Evolutionary conservation across 1,140 invertebrate genomes (phyloP).

Genomic region (Phortica variegata): DNA sequence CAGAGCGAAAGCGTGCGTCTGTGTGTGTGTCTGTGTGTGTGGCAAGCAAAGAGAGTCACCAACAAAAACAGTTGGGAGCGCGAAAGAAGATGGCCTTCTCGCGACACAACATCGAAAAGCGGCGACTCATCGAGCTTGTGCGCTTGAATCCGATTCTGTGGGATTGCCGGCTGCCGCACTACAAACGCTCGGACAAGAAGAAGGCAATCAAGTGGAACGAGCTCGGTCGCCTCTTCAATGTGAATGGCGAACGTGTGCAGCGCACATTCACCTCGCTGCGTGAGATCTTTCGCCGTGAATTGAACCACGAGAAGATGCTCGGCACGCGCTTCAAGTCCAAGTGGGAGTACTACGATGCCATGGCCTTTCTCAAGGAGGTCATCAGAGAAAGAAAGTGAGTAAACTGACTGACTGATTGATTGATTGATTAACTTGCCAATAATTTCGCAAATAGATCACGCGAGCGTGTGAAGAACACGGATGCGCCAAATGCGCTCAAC

Average conservation of each 20-base stretch:
- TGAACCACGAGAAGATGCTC: conserved; percentile 54
- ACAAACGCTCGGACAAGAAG: conserved; percentile 51
- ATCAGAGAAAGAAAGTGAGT: conserved; percentile 51
- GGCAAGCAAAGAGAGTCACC: too few species aligned
- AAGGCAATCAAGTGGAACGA: conserved; percentile 54
- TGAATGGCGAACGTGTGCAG: conserved; percentile 48
- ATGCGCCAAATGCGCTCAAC: conserved; percentile 6
- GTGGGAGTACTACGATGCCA: conserved; percentile 53
- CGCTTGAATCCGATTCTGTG: conserved; percentile 47
- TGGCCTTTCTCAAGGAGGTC: conserved; percentile 51
- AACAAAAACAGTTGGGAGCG: neutral
- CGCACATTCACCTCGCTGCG: conserved; percentile 50
- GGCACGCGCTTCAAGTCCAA: conserved; percentile 48
- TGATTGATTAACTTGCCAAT: neutral
- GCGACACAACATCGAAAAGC: conserved; percentile 52
- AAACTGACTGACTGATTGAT: conserved; percentile 3
- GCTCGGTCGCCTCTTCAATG: conserved; percentile 46
- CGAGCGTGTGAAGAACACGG: conserved; percentile 37
- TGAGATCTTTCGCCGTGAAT: conserved; percentile 48
- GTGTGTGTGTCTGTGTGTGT: too few species aligned
- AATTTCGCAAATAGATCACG: conserved; percentile 31
- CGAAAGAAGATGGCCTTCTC: conserved; percentile 40
- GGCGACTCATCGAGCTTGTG: conserved; percentile 53
- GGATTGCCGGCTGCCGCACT: conserved; percentile 52
- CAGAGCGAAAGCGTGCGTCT: neutral